phyloP scores from a whole-genome alignment of 2,888 invertebrate species.

The Dynastes tityus region DNA sequence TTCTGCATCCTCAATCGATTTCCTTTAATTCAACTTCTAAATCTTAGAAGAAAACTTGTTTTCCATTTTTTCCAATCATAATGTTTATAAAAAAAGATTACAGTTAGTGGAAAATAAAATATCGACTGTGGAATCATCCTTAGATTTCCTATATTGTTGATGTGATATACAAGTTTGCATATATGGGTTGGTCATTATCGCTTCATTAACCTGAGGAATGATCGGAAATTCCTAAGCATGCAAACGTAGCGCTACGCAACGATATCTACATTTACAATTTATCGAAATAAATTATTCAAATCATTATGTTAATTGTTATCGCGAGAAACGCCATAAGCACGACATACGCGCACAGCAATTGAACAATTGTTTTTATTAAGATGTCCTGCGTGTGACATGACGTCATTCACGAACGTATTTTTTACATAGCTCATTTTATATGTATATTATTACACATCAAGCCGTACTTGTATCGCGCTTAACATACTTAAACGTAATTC shows the following conservation, averaged over 20 bases:
- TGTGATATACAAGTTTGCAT: neutral
- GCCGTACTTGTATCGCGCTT: neutral
- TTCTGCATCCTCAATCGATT: too few relatives aligned
- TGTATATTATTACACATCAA: constrained; percentile 2
- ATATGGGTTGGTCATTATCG: constrained; percentile 43
- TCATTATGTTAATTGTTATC: constrained; percentile 30
- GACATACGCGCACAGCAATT: neutral
- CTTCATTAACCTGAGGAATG: neutral
- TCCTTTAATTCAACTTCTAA: too few relatives aligned
- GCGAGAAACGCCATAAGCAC: constrained; percentile 19
- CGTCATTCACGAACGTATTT: constrained; percentile 50
- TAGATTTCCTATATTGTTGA: neutral
- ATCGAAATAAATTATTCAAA: constrained; percentile 47
- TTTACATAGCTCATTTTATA: constrained; percentile 5
- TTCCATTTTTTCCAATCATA: neutral
- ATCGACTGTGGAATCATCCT: neutral
- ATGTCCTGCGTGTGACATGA: constrained; percentile 46
- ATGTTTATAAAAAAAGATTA: constrained; percentile 16
- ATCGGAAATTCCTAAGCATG: constrained; percentile 40
- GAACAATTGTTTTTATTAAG: constrained; percentile 27
- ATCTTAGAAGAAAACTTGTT: too few relatives aligned
- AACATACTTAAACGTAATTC: neutral
- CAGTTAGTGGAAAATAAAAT: constrained; percentile 6
- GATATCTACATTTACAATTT: constrained; percentile 43
- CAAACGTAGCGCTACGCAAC: constrained; percentile 23